Evolutionary conservation across 2,113 vertebrate species (phyloP), one percentile per base, ranked within the genome.

Genomic region (Dermatemys mawii): DNA sequence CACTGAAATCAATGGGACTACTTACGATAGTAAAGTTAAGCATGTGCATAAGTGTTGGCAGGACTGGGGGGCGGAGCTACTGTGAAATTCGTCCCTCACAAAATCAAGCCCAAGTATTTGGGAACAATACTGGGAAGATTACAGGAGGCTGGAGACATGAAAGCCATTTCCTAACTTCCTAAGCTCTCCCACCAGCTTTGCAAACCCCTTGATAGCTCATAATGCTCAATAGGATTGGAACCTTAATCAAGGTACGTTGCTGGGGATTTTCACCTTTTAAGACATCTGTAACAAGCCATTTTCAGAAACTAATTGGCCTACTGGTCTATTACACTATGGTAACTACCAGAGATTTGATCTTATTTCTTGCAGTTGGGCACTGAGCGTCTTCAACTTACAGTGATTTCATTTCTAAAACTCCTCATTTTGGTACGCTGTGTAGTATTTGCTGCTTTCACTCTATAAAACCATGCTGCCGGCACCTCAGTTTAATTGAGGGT

Each of bases 401-500:
- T 0, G 2, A 53, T 16, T 6, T 6, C 26, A 8, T 80, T 95
- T 94, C 32, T 78, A 54, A 95, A 89, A n/a, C 38, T 92, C 13
- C 24, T 63, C 48, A 86, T 91, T 97, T 97, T 94, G 55, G 85
- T 76, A 32, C 73, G 41, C 48, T 90, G 81, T 91, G 53, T 13
- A 27, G 17, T 41, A 87, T 29, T 38, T 84, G 53, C 57, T 87
- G 4, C 46, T 90, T 96, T 92, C 73, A 91, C 76, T 82, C 87
- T 81, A 82, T 88, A 57, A 3, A 92, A 38, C 29, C 90, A 86
- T 89, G 85, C 82, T 91, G 87, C 54, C 35, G 12, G 54, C 75
- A 76, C 96, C 90, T 78, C 81, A 96, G 90, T 2, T 79, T 87
- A 94, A 73, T 87, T 49, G 82, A 96, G 87, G 32, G 53, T 92